Conservation (phyloP, 1,140 invertebrate species). For the Parapsyche elsis region DNA sequence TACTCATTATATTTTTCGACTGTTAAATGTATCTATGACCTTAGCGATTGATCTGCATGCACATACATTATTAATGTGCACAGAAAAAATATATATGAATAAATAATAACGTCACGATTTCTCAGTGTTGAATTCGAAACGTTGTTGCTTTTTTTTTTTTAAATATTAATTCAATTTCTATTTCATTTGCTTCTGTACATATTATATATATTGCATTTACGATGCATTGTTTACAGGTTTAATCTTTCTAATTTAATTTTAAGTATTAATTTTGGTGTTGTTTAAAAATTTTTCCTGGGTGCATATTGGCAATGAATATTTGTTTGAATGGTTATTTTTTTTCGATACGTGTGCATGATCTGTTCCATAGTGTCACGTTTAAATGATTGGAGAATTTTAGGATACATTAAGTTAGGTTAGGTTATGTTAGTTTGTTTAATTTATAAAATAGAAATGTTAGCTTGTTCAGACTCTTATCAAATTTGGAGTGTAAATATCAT, state of each 20-base stretch:
- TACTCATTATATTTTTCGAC: too few relatives aligned
- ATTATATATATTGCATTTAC: constrained; percentile 14
- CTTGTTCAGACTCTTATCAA: too few relatives aligned
- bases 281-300: background rate
- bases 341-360: constrained; percentile 5
- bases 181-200: constrained; percentile 3
- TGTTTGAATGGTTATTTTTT: background rate
- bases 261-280: background rate
- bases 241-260: background rate
- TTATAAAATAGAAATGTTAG: too few relatives aligned
- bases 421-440: too few relatives aligned
- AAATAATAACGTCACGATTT: background rate
- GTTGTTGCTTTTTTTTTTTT: too few relatives aligned
- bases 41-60: background rate
- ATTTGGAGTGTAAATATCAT: too few relatives aligned
- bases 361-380: constrained; percentile 1
- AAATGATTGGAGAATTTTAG: too few relatives aligned
- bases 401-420: too few relatives aligned
- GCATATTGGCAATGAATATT: too few relatives aligned
- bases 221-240: background rate
- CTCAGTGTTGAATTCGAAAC: background rate
- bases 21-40: too few relatives aligned
- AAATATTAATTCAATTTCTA: background rate
- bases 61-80: background rate
- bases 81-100: background rate